Conservation (phyloP, 2,113 vertebrate genomes). For the Apodemus speciosus region DNA sequence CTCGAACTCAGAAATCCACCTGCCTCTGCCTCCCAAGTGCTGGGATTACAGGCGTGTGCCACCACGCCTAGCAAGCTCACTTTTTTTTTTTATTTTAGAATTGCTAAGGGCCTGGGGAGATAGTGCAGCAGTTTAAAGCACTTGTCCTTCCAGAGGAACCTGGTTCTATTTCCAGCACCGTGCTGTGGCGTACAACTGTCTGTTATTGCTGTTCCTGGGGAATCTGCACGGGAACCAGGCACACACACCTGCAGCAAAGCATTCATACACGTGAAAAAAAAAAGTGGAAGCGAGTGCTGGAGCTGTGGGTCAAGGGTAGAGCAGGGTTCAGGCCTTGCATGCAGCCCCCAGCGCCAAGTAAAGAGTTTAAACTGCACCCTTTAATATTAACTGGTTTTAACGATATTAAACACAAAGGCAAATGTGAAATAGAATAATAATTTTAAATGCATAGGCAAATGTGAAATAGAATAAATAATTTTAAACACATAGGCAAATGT, state of each 20-base stretch:
- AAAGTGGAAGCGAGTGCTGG: not conserved
- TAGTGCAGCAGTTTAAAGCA: not conserved
- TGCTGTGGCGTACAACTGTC: not conserved
- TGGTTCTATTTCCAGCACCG: not conserved
- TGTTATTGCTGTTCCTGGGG: not conserved
- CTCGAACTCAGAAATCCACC: too few relatives aligned
- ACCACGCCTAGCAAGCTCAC: too few relatives aligned
- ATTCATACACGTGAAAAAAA: not conserved
- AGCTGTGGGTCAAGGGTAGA: not conserved
- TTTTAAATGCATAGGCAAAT: not conserved
- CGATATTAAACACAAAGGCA: not conserved
- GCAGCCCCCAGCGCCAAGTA: not conserved
- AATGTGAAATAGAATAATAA: not conserved
- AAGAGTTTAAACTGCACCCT: not conserved
- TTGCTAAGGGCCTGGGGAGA: not conserved
- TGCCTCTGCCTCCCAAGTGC: too few relatives aligned
- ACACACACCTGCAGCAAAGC: not conserved
- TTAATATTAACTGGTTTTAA: not conserved
- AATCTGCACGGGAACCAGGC: not conserved
- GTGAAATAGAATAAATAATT: not conserved
- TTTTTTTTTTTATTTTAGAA: constrained; percentile 34
- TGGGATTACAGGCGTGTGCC: too few relatives aligned
- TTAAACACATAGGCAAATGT: not conserved
- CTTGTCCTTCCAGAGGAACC: not conserved
- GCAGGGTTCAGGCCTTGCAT: not conserved